Conservation (phyloP, 2,113 vertebrate species). For the Hipposideros armiger region DNA sequence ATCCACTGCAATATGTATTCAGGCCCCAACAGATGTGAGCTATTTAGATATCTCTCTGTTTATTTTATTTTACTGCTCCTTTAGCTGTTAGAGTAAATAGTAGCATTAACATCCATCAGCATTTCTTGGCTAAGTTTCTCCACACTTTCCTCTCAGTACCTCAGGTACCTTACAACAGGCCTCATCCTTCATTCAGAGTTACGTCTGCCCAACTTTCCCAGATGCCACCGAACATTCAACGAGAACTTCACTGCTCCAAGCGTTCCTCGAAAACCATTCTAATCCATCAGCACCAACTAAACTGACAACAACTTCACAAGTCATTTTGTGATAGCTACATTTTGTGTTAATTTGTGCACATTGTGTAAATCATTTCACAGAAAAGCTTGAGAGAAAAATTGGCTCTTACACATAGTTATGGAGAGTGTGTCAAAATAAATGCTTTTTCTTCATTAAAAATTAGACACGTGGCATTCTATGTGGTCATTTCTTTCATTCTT, state of each 20-base stretch:
- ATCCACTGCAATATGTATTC: neutral
- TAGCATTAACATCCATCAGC: neutral
- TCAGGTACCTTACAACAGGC: neutral
- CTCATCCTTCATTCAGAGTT: constrained; percentile 16
- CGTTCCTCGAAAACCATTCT: neutral
- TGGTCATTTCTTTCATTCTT: neutral
- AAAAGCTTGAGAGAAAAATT: constrained; percentile 5
- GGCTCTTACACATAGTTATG: neutral
- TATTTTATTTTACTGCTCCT: constrained; percentile 4
- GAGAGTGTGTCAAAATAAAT: neutral
- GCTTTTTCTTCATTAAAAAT: constrained; percentile 32
- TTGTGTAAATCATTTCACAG: constrained; percentile 9
- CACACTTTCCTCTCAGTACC: neutral
- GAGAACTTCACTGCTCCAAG: neutral
- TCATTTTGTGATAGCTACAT: neutral
- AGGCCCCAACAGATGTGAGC: neutral
- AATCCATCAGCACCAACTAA: neutral
- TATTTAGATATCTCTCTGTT: neutral
- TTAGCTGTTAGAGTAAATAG: neutral
- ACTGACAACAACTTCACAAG: neutral
- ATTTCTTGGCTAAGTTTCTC: neutral
- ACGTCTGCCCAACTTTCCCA: neutral
- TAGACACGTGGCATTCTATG: neutral
- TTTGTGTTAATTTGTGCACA: neutral
- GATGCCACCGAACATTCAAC: neutral